Percentiles rank a stretch among this genome's conserved stretches.
Conservation (phyloP, 2,888 invertebrate species). For the Altica lythri region DNA sequence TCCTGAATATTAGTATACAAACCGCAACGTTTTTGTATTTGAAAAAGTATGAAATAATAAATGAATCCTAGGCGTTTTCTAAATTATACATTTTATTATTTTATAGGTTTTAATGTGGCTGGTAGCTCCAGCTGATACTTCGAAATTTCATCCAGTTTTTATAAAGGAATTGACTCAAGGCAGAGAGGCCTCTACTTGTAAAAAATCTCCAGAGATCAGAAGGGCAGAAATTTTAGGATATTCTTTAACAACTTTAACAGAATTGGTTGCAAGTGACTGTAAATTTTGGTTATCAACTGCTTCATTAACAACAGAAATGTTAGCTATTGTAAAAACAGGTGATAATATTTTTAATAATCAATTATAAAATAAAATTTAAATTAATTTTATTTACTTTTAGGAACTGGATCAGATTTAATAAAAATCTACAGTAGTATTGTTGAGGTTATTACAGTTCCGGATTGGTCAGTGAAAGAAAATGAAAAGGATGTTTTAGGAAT, state of each 20-base stretch:
- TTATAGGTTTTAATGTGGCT: constrained; percentile 77
- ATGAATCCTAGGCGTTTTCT: too few relatives aligned
- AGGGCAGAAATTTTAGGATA: constrained; percentile 70
- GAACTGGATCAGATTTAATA: constrained; percentile 39
- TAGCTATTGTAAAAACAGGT: constrained; percentile 72
- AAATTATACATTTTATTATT: constrained; percentile 11
- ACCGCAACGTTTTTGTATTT: too few relatives aligned
- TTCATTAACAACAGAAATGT: constrained; percentile 69
- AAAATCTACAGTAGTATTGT: constrained; percentile 58
- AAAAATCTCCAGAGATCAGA: constrained; percentile 71
- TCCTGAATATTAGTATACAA: too few relatives aligned
- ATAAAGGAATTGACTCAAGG: constrained; percentile 76
- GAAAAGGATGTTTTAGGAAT: constrained; percentile 62
- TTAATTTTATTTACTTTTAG: too few relatives aligned
- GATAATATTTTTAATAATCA: constrained; percentile 31
- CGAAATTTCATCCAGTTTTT: constrained; percentile 82
- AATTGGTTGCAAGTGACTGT: constrained; percentile 59
- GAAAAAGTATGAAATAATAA: too few relatives aligned
- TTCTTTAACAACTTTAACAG: constrained; percentile 45
- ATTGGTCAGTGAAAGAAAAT: constrained; percentile 62
- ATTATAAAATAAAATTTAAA: background rate
- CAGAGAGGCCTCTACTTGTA: constrained; percentile 70
- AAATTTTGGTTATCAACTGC: constrained; percentile 71
- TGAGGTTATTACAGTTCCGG: constrained; percentile 56
- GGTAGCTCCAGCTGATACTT: constrained; percentile 78